Conservation (phyloP, 2,888 invertebrate species). For the Lasioglossum leucozonium region DNA sequence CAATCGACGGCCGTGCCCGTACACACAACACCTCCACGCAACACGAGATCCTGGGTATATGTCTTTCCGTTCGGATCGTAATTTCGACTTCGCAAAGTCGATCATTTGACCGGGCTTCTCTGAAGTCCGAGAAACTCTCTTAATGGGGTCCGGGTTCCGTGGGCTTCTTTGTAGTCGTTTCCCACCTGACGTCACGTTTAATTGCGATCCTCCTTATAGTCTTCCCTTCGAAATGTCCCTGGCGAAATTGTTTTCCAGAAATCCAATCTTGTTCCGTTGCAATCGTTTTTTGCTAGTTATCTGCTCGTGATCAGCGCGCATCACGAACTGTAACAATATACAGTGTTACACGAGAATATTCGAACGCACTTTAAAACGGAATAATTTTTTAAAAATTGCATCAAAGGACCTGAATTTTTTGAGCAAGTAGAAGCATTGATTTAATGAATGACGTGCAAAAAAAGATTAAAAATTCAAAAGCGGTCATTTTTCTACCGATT, state of each 20-base stretch:
- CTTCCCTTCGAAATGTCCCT: neutral
- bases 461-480: no score
- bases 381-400: no score
- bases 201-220: neutral
- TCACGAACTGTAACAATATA: no score
- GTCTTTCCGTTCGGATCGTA: conserved; percentile 28
- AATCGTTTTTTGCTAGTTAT: neutral
- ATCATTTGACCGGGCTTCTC: conserved; percentile 16
- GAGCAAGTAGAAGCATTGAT: no score
- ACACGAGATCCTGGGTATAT: conserved; percentile 22
- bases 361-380: no score
- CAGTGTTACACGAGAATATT: no score
- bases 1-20: conserved; percentile 28
- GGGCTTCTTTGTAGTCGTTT: conserved; percentile 23
- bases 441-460: no score
- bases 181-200: conserved; percentile 29
- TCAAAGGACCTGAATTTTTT: no score
- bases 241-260: neutral
- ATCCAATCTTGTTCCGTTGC: neutral
- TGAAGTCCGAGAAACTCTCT: conserved; percentile 28
- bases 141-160: conserved; percentile 11
- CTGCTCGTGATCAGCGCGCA: neutral
- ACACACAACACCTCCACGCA: conserved; percentile 14
- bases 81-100: conserved; percentile 34
- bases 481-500: no score